A percentile compares a stretch with the other conserved stretches of the same genome.
Evolutionary conservation across 2,888 invertebrate genomes (phyloP).

Genomic region (Ichneumoninae sp.): DNA sequence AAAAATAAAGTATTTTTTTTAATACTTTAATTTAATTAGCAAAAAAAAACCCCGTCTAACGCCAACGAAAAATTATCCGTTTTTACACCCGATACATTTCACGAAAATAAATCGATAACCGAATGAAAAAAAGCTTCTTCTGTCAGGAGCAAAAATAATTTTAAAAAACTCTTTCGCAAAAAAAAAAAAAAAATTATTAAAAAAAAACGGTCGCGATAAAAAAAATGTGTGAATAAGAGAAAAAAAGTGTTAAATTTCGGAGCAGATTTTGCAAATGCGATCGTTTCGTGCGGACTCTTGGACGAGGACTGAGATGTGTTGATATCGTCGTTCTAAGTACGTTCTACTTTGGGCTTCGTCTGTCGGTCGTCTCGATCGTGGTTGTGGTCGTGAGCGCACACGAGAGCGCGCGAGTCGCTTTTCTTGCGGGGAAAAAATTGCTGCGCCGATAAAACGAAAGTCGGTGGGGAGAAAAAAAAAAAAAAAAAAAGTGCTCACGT

Average conservation of each 20-base stretch:
- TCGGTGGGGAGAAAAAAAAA: background rate
- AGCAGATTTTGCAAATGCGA: background rate
- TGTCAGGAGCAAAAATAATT: too few species aligned
- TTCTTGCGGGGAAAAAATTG: background rate
- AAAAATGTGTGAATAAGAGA: too few species aligned
- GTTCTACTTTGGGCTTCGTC: conserved; percentile 30
- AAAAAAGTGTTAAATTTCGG: background rate
- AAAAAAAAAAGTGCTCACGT: conserved; percentile 43
- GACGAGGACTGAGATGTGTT: conserved; percentile 61
- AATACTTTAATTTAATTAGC: too few species aligned
- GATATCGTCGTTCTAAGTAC: conserved; percentile 41
- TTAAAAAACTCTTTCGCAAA: too few species aligned
- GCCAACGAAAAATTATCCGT: too few species aligned
- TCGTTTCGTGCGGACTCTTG: conserved; percentile 58
- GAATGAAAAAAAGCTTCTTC: too few species aligned
- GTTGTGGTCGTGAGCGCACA: conserved; percentile 28
- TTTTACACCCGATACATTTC: too few species aligned
- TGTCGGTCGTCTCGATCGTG: conserved; percentile 10
- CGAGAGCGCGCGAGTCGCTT: conserved; percentile 4
- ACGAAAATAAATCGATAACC: too few species aligned
- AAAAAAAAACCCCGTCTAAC: background rate
- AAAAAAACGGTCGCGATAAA: too few species aligned
- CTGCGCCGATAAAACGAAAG: background rate
- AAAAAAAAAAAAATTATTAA: too few species aligned
- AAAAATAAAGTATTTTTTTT: too few species aligned